Conservation (phyloP, 1,140 invertebrate genomes). For the Macrosteles quadrilineatus region DNA sequence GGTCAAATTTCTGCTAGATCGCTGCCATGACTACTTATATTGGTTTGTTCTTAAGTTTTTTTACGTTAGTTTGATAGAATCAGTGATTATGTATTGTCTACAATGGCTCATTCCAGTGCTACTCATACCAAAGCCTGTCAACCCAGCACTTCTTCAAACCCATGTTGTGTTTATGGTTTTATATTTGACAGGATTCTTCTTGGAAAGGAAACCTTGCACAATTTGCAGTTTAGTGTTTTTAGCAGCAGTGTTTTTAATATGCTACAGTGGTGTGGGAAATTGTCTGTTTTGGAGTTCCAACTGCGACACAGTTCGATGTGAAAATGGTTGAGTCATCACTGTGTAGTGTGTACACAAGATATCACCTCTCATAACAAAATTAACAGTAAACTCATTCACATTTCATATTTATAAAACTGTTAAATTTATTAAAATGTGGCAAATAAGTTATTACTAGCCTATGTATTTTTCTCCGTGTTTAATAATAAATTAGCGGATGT, state of each 20-base stretch:
- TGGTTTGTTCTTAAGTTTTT: not conserved
- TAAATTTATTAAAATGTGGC: too few relatives aligned
- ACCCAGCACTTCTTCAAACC: conserved; percentile 91
- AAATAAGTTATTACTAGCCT: too few relatives aligned
- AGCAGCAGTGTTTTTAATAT: conserved; percentile 88
- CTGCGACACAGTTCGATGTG: conserved; percentile 73
- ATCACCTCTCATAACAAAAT: too few relatives aligned
- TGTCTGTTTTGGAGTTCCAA: conserved; percentile 88
- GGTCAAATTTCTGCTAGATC: too few relatives aligned
- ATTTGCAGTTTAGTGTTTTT: conserved; percentile 94
- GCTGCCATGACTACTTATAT: not conserved
- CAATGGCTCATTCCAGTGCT: conserved; percentile 97
- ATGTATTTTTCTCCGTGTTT: too few relatives aligned
- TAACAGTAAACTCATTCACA: too few relatives aligned
- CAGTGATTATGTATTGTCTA: conserved; percentile 91
- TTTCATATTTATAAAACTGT: too few relatives aligned
- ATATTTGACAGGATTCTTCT: conserved; percentile 90
- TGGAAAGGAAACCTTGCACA: conserved; percentile 95
- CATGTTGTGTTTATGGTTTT: conserved; percentile 96
- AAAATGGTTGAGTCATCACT: conserved; percentile 54
- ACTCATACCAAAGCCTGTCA: conserved; percentile 94
- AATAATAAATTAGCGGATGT: too few relatives aligned
- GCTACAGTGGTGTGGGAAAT: conserved; percentile 93
- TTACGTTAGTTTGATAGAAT: too few relatives aligned
- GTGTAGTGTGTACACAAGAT: too few relatives aligned